A percentile compares a stretch with the other conserved stretches of the same genome.
These are phyloP conservation scores for Habroteleia sp. DNA, from an alignment of 2,888 invertebrate genomes.

Conservation along the genomic window DNA sequence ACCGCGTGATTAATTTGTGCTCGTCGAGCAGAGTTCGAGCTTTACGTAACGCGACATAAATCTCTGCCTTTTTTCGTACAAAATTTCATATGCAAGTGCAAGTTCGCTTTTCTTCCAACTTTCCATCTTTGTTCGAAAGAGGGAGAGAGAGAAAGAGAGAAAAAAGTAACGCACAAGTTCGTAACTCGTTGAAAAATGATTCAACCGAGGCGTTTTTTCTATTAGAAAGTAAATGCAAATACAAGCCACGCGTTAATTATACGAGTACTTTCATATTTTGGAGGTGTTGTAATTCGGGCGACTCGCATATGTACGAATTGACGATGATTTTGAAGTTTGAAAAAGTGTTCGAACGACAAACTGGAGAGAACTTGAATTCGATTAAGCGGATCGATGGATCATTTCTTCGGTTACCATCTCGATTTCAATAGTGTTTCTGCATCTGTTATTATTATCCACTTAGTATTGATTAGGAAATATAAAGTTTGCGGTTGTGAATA, in stretches of 20 bases:
- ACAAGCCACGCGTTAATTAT: slow-evolving; percentile 32
- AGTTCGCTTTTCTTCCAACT: slow-evolving; percentile 4
- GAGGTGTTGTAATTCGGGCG: slow-evolving; percentile 18
- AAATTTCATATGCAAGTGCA: slow-evolving; percentile 3
- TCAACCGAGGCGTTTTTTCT: slow-evolving; percentile 14
- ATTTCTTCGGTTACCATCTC: too few species aligned
- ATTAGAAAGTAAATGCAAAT: slow-evolving; percentile 25
- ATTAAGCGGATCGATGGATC: too few species aligned
- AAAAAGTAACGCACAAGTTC: slow-evolving; percentile 6
- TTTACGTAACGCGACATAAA: too few species aligned
- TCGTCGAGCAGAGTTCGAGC: too few species aligned
- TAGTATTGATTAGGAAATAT: slow-evolving; percentile 37
- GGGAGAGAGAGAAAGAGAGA: too few species aligned
- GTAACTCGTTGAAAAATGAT: slow-evolving; percentile 16
- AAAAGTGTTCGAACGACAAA: too few species aligned
- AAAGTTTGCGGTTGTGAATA: slow-evolving; percentile 43
- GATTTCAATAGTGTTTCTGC: slow-evolving; percentile 12
- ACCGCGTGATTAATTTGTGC: too few species aligned
- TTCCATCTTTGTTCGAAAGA: slow-evolving; percentile 1
- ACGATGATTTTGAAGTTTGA: too few species aligned
- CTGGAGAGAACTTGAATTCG: too few species aligned
- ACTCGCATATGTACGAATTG: too few species aligned
- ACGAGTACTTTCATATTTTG: slow-evolving; percentile 44
- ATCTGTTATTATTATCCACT: slow-evolving; percentile 37
- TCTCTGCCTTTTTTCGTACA: too few species aligned